Conservation (phyloP, 2,113 vertebrate species). For the Chlamydotis undulata region DNA sequence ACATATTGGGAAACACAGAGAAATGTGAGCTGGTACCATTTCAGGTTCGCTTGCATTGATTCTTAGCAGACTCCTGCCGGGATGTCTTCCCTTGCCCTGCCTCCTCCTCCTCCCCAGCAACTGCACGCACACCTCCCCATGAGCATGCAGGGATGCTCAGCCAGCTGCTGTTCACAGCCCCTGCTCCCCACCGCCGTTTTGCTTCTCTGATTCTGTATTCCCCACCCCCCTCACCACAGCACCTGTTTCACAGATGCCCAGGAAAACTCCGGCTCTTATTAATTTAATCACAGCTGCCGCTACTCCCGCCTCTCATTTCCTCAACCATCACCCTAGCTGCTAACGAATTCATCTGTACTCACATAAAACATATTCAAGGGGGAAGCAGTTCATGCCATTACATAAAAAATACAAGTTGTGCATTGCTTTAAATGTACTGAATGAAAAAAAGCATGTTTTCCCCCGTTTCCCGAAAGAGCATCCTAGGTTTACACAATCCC, state of each 20-base stretch:
- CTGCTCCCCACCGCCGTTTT: not conserved
- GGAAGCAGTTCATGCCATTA: not conserved
- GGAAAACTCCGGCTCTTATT: not conserved
- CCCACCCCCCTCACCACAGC: not conserved
- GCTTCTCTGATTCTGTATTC: not conserved
- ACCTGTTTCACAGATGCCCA: not conserved
- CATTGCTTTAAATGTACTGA: not conserved
- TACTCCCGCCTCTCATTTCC: not conserved
- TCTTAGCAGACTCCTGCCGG: not conserved
- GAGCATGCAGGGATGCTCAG: not conserved
- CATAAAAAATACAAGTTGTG: not conserved
- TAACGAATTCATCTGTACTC: not conserved
- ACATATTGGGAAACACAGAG: not conserved
- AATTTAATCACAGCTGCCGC: not conserved
- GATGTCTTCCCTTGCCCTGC: not conserved
- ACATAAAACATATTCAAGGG: not conserved
- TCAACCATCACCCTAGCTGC: not conserved
- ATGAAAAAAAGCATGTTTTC: not conserved
- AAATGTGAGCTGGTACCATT: not conserved
- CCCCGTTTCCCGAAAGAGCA: not conserved
- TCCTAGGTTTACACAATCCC: not conserved
- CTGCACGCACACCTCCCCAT: accelerated
- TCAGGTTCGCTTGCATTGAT: not conserved
- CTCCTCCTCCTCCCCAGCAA: too few relatives aligned
- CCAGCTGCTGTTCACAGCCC: not conserved